Conservation (phyloP, 2,113 vertebrate genomes). For the Crocuta crocuta region DNA sequence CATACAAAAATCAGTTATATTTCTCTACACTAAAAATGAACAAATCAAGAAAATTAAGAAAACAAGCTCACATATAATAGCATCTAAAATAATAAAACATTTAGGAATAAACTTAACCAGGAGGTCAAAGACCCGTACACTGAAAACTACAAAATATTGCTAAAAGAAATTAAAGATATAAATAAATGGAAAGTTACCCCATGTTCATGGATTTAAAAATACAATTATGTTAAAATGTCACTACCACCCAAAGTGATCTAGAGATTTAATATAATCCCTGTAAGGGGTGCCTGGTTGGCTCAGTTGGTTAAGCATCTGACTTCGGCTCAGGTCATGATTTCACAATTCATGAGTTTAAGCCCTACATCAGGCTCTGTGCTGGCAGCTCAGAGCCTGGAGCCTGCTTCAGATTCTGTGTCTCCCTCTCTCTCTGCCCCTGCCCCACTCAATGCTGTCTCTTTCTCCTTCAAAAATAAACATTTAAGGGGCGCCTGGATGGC, state of each 20-base stretch:
- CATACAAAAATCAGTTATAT: background rate
- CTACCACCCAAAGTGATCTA: background rate
- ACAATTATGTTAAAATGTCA: background rate
- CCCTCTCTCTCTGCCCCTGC: too few relatives aligned
- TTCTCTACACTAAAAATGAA: conserved; percentile 31
- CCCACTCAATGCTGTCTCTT: too few relatives aligned
- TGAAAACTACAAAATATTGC: background rate
- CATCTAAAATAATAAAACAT: conserved; percentile 22
- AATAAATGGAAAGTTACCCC: background rate
- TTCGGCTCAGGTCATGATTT: too few relatives aligned
- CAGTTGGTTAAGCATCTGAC: too few relatives aligned
- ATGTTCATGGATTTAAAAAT: background rate
- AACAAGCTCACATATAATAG: background rate
- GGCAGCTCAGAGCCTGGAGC: too few relatives aligned
- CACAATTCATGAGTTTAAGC: too few relatives aligned
- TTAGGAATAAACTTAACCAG: background rate
- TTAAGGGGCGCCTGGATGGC: too few relatives aligned
- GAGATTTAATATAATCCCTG: background rate
- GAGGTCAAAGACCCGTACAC: background rate
- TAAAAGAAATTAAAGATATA: conserved; percentile 20
- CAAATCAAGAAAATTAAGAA: background rate
- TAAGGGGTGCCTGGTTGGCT: background rate
- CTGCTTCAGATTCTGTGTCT: too few relatives aligned
- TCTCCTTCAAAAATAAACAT: too few relatives aligned
- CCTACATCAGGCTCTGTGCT: too few relatives aligned